phyloP scores from a whole-genome alignment of 2,888 invertebrate species.

The Eupithecia centaureata region DNA sequence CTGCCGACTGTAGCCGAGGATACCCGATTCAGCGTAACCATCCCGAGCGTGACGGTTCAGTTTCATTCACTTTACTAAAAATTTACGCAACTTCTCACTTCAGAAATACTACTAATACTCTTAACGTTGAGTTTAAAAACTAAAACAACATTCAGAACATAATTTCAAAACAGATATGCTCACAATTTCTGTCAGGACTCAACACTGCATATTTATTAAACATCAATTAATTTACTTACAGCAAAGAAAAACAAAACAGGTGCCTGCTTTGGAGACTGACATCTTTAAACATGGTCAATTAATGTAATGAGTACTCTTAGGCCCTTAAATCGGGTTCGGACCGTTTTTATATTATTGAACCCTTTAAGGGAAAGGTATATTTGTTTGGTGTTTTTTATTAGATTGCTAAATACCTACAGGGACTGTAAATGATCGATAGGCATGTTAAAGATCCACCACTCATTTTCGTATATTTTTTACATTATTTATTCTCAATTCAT shows the following conservation, averaged over 20 bases:
- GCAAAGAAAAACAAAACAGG: not conserved
- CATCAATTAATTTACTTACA: not conserved
- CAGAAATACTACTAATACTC: not conserved
- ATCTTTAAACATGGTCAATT: slow-evolving; percentile 27
- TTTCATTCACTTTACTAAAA: too few relatives aligned
- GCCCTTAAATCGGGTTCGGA: slow-evolving; percentile 19
- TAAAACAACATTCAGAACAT: not conserved
- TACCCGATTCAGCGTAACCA: not conserved
- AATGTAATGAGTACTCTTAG: slow-evolving; percentile 27
- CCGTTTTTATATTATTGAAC: too few relatives aligned
- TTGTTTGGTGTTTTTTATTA: slow-evolving; percentile 1
- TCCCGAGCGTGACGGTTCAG: not conserved
- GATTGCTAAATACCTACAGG: not conserved
- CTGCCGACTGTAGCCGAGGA: not conserved
- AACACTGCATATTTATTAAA: not conserved
- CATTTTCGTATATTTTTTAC: not conserved
- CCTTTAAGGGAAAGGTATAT: not conserved
- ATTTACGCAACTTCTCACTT: not conserved
- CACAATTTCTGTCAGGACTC: not conserved
- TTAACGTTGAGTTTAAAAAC: not conserved
- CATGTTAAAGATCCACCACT: not conserved
- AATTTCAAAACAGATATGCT: not conserved
- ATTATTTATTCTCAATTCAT: too few relatives aligned
- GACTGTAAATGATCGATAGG: not conserved
- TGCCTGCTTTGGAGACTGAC: slow-evolving; percentile 12